Evolutionary conservation across 2,113 vertebrate species (phyloP), one percentile per base, ranked within the genome.

Genomic region (Rhagologus leucostigma): DNA sequence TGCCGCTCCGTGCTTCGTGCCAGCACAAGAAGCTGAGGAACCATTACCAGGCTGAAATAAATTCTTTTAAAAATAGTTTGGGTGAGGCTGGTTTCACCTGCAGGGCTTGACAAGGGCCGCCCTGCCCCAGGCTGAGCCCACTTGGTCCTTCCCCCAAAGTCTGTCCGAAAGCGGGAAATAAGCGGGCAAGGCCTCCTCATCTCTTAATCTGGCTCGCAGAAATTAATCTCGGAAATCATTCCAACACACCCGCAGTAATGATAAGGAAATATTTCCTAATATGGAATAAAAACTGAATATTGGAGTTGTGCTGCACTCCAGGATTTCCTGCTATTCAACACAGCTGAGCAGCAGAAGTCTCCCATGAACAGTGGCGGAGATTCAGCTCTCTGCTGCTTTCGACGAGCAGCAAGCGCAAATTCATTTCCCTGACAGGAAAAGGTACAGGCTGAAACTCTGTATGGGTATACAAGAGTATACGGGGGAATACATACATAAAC

Each of bases 231-330:
- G 2, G 73, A 81, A 93, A 90, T 84, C 71, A 80, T 75, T 81
- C 92, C 79, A 84, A 70, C 75, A 78, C 44, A 81, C 73, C 60
- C 57, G 0, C 71, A 71, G 90, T 81, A 96, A 93, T 64, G 57
- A 95, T 92, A 95, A 96, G 90, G 95, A 97, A 97, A 89, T 95
- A 96, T 96, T 96, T 93, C 87, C 95, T 92, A 98, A 97, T 95
- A 97, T 94, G 96, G 95, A 97, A 97, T 96, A 84, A 96, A 97
- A 97, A 77, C 56, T 73, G 91, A 95, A 92, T 77, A 93, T 91
- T 96, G 84, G 56, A 96, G 82, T 84, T 91, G 74, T 76, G 42
- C 95, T 95, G 89, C 89, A 94, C 93, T 96, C 86, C 93, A 96
- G 93, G 96, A 97, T 96, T 97, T 97, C 96, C 96, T 95, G 90